Conservation (phyloP, 2,113 vertebrate genomes). For the Pelodiscus sinensis region DNA sequence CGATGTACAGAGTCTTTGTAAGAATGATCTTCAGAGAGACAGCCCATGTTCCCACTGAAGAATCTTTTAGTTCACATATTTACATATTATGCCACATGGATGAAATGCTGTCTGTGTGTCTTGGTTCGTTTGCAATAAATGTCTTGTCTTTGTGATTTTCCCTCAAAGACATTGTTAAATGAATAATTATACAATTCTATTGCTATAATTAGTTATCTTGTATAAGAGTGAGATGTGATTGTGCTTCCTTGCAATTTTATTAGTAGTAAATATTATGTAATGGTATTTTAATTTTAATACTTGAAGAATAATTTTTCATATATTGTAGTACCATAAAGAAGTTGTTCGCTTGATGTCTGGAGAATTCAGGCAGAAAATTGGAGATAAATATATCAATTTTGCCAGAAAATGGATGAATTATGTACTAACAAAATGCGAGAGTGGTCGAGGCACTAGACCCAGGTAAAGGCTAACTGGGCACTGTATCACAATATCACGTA, state of each 20-base stretch:
- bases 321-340: constrained; percentile 95
- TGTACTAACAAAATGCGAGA: constrained; percentile 97
- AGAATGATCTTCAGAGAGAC: background rate
- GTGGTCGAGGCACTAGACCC: constrained; percentile 94
- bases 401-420: constrained; percentile 99
- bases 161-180: background rate
- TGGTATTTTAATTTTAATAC: constrained; percentile 28
- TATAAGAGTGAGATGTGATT: background rate
- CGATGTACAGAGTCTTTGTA: background rate
- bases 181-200: background rate
- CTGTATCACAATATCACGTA: fast-evolving
- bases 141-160: background rate
- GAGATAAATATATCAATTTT: constrained; percentile 95
- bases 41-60: background rate
- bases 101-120: background rate
- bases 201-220: background rate
- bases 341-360: constrained; percentile 98
- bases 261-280: background rate
- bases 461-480: constrained; percentile 80
- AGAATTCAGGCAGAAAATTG: constrained; percentile 95
- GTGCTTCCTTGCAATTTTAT: background rate
- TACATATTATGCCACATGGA: background rate
- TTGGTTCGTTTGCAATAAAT: background rate
- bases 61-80: background rate
- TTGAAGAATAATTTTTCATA: constrained; percentile 56